Percentiles rank a stretch among this genome's conserved stretches.
Conservation (phyloP, 2,113 vertebrate genomes). For the Tupaia tana region DNA sequence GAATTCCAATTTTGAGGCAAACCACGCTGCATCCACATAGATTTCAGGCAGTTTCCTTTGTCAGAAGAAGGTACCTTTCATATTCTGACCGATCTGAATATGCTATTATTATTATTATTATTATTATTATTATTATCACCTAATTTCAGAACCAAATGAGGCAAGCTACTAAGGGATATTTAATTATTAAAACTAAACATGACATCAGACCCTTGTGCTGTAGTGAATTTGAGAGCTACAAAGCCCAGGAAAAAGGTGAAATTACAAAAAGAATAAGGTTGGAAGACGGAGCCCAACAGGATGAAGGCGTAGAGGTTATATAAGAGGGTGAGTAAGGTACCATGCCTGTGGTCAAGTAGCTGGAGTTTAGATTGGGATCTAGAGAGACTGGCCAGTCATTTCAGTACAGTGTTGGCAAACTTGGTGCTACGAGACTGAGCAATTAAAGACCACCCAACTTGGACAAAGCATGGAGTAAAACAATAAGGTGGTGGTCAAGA, state of each 20-base stretch:
- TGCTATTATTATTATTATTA: conserved; percentile 38
- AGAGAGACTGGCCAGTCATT: not conserved
- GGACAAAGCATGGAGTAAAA: not conserved
- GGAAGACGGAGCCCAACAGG: not conserved
- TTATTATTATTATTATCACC: not conserved
- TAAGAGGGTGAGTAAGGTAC: not conserved
- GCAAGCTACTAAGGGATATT: conserved; percentile 15
- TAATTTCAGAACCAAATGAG: conserved; percentile 41
- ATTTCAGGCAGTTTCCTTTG: conserved; percentile 29
- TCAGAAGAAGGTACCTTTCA: conserved; percentile 4
- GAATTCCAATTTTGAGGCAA: conserved; percentile 53
- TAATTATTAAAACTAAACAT: conserved; percentile 37
- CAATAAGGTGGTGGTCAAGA: not conserved
- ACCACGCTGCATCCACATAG: not conserved
- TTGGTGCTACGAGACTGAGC: not conserved
- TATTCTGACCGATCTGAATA: conserved; percentile 40
- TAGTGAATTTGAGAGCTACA: not conserved
- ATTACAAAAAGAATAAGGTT: not conserved
- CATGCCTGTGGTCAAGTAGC: not conserved
- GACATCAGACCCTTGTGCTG: not conserved
- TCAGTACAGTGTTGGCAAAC: not conserved
- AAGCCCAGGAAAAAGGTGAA: conserved; percentile 38
- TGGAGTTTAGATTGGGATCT: not conserved
- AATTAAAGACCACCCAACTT: not conserved
- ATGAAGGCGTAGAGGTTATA: not conserved